Conservation (phyloP, 2,888 invertebrate species). For the Catocala sponsa region DNA sequence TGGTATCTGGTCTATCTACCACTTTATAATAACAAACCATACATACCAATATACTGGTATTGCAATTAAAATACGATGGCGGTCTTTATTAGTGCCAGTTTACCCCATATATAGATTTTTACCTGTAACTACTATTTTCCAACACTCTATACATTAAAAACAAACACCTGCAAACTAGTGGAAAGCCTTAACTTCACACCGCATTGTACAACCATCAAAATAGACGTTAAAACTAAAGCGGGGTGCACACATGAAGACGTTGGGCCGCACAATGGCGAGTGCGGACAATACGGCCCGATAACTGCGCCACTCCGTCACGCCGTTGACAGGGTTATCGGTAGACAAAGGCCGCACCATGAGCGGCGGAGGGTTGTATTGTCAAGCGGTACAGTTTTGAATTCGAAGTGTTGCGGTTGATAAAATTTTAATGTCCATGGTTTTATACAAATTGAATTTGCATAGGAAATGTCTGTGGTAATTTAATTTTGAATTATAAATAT, state of each 20-base stretch:
- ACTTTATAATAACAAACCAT: too few species aligned
- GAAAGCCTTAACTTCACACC: neutral
- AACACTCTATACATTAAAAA: neutral
- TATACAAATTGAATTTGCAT: neutral
- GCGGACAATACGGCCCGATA: conserved; percentile 80
- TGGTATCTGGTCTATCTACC: too few species aligned
- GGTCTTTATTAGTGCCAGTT: too few species aligned
- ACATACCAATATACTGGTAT: too few species aligned
- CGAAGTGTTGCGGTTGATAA: conserved; percentile 9
- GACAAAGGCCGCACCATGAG: conserved; percentile 52
- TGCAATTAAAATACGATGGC: too few species aligned
- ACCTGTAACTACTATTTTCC: neutral
- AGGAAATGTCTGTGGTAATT: too few species aligned
- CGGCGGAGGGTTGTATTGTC: conserved; percentile 48
- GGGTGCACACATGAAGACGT: conserved; percentile 73
- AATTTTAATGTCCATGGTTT: conserved; percentile 2
- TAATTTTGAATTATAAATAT: too few species aligned
- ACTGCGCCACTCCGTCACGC: conserved; percentile 85
- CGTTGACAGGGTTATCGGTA: conserved; percentile 82
- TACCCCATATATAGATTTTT: too few species aligned
- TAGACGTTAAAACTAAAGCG: conserved; percentile 53
- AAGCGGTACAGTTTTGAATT: conserved; percentile 20
- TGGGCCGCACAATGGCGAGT: conserved; percentile 71
- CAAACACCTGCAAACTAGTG: neutral
- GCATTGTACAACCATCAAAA: conserved; percentile 32